Conservation (phyloP, 2,888 invertebrate genomes). For the Nomada flava region DNA sequence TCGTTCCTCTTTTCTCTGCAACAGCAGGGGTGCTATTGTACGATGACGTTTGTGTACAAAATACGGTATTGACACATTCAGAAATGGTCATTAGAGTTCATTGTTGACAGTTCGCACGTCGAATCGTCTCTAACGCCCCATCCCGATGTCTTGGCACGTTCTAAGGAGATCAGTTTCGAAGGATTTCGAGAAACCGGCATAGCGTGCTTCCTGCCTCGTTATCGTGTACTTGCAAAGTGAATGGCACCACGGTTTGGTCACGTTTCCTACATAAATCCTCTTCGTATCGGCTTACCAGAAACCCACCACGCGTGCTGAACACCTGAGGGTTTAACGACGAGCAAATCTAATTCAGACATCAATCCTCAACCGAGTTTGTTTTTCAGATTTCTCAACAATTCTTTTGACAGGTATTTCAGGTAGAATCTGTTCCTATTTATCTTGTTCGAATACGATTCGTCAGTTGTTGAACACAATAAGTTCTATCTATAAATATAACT, state of each 20-base stretch:
- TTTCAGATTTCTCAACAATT: too few species aligned
- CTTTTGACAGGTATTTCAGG: background rate
- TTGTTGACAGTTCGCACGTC: conserved; percentile 70
- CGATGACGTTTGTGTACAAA: conserved; percentile 81
- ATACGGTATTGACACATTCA: conserved; percentile 80
- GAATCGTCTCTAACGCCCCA: conserved; percentile 64
- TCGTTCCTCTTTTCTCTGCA: conserved; percentile 68
- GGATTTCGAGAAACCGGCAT: conserved; percentile 72
- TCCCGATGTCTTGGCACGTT: conserved; percentile 74
- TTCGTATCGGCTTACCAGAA: conserved; percentile 8
- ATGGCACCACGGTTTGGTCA: conserved; percentile 69
- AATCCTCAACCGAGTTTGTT: background rate
- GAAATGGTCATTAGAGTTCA: conserved; percentile 73
- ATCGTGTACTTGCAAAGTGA: conserved; percentile 72
- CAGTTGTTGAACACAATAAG: too few species aligned
- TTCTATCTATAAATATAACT: too few species aligned
- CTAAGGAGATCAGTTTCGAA: conserved; percentile 69
- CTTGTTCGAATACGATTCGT: too few species aligned
- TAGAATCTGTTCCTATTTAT: too few species aligned
- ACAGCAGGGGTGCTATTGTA: conserved; percentile 74
- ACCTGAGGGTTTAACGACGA: background rate
- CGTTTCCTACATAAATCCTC: conserved; percentile 73
- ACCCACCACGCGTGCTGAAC: conserved; percentile 8
- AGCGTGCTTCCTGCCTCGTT: conserved; percentile 63
- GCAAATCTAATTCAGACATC: conserved; percentile 32